Evolutionary conservation across 2,888 invertebrate species (phyloP).

Genomic region (Leptarthrus brevirostris): DNA sequence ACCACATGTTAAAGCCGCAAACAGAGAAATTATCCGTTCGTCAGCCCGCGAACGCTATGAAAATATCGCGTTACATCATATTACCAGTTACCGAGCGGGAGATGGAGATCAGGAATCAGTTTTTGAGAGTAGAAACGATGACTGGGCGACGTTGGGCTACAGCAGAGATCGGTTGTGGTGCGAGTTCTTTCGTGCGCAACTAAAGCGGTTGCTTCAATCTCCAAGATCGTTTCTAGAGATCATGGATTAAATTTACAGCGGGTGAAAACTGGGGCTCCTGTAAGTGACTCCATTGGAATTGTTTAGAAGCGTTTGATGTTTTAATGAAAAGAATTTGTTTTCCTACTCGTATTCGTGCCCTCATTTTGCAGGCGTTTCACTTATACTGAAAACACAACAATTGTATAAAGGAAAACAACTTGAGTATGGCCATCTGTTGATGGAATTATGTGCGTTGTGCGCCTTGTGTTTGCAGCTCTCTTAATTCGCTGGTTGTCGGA

Average conservation of each 20-base stretch:
- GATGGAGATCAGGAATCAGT: not conserved
- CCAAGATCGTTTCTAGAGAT: not conserved
- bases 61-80: slow-evolving; percentile 47
- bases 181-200: no score
- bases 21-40: slow-evolving; percentile 15
- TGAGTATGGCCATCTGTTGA: slow-evolving; percentile 32
- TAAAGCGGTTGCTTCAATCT: no score
- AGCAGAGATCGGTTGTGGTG: not conserved
- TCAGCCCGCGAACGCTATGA: slow-evolving; percentile 3
- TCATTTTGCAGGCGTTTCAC: slow-evolving; percentile 8
- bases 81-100: not conserved
- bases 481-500: not conserved
- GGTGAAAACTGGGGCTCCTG: not conserved
- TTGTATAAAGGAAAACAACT: slow-evolving; percentile 9
- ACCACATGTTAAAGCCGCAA: slow-evolving; percentile 40
- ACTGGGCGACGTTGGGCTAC: no score
- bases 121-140: no score
- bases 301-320: not conserved
- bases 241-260: not conserved
- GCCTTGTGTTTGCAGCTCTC: not conserved
- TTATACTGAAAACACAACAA: slow-evolving; percentile 1
- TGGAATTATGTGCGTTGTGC: not conserved
- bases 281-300: not conserved
- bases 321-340: not conserved
- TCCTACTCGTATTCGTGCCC: not conserved